Percentiles rank a stretch among this genome's conserved stretches.
Conservation (phyloP, 2,888 invertebrate species). For the Nomada fabriciana region DNA sequence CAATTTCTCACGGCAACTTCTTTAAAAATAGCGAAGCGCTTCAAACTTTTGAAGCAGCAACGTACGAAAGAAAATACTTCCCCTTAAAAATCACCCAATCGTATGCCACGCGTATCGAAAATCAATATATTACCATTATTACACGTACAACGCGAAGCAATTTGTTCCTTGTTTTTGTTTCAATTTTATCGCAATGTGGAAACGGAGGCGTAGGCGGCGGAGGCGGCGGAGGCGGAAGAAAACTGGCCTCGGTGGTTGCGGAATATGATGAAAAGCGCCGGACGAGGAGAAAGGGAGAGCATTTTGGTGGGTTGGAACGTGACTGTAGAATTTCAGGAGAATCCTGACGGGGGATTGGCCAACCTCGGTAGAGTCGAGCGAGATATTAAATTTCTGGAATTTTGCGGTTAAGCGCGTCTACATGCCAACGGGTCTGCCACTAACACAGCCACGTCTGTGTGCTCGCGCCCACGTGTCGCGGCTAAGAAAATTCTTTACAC, state of each 20-base stretch:
- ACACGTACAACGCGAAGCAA: background rate
- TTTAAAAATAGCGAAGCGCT: no score
- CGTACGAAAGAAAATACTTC: no score
- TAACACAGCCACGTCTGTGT: constrained; percentile 47
- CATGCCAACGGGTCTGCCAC: constrained; percentile 69
- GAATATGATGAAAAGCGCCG: constrained; percentile 43
- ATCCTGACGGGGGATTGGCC: constrained; percentile 72
- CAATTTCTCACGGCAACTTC: no score
- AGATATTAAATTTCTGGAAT: constrained; percentile 87
- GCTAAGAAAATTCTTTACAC: constrained; percentile 56
- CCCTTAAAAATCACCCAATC: background rate
- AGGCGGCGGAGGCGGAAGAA: constrained; percentile 13
- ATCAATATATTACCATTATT: background rate
- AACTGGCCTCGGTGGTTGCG: constrained; percentile 45
- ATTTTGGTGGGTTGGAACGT: constrained; percentile 64
- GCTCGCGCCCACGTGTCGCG: constrained; percentile 50
- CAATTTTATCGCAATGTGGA: constrained; percentile 32
- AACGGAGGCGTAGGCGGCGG: background rate
- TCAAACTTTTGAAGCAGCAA: no score
- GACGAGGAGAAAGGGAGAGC: constrained; percentile 37
- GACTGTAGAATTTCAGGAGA: constrained; percentile 71
- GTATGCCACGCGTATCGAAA: background rate
- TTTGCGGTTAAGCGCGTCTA: constrained; percentile 83
- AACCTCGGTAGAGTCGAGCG: constrained; percentile 75
- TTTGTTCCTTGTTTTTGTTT: background rate